Evolutionary conservation across 2,888 invertebrate species (phyloP).

Genomic region (Rhingia rostrata): DNA sequence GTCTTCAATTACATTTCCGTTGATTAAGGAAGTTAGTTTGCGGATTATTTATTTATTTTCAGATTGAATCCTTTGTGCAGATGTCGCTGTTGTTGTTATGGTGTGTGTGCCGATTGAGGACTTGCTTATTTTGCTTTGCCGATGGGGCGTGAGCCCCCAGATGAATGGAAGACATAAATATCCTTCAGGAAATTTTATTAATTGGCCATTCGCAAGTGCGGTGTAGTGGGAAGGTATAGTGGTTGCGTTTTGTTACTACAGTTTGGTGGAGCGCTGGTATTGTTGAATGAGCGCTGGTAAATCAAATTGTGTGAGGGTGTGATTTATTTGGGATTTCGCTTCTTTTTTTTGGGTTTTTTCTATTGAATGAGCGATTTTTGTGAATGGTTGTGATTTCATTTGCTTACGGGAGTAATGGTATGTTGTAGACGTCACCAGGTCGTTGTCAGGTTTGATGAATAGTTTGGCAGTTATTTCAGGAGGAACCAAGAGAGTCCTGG

Average conservation of each 20-base stretch:
- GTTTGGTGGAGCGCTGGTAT: constrained; percentile 4
- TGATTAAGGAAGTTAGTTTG: constrained; percentile 74
- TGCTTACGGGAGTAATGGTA: not conserved
- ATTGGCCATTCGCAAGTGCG: constrained; percentile 69
- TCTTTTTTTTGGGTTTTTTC: not conserved
- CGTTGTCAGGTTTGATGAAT: not conserved
- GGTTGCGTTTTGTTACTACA: constrained; percentile 44
- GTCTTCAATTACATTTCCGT: constrained; percentile 74
- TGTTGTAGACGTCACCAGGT: not conserved
- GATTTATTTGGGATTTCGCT: constrained; percentile 55
- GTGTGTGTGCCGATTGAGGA: constrained; percentile 47
- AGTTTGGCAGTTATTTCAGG: not conserved
- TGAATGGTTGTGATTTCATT: constrained; percentile 34
- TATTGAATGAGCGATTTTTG: constrained; percentile 56
- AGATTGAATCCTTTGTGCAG: constrained; percentile 71
- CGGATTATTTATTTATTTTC: constrained; percentile 73
- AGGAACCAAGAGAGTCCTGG: not conserved
- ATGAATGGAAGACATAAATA: constrained; percentile 72
- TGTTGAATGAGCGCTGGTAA: constrained; percentile 16
- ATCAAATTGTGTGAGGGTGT: constrained; percentile 60
- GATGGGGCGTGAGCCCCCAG: constrained; percentile 13
- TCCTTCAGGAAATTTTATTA: constrained; percentile 73
- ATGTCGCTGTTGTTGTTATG: constrained; percentile 40
- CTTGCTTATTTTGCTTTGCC: constrained; percentile 38
- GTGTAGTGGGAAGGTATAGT: constrained; percentile 21